Evolutionary conservation across 2,888 invertebrate genomes (phyloP), one percentile per base, ranked within the genome.

Genomic region (Pterostichus madidus): DNA sequence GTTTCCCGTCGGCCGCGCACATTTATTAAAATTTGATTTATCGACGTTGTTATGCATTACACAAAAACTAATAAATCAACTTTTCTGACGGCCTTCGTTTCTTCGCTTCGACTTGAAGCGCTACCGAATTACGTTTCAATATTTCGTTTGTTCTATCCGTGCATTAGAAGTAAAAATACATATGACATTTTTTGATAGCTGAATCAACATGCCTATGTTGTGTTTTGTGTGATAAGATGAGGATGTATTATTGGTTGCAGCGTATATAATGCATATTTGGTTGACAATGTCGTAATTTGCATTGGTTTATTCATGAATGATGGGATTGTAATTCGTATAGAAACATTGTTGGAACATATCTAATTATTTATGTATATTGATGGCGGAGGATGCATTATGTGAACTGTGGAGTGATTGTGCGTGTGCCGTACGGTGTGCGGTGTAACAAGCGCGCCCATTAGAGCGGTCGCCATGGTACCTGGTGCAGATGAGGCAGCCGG

Each of bases 11-110:
- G 81, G 81, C 49, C 61, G 81, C 46, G 59, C 44, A 81, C 81
- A 81, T 81, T 81, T 81, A 81, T 81, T 81, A 81, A 81, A 81
- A 81, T 75, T 75, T 81, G 81, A 81, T 81, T 81, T 81, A 81
- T 81, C 61, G 81, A 81, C 73, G 81, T 81, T 81, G 81, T 81
- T 81, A 81, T 81, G 81, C 81, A 81, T 81, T 81, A 75, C 81
- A 81, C 81, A 81, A 75, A 80, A 81, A 81, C 81, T 75, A 81
- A 81, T 81, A 81, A 81, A 81, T 81, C 81, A 81, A 61, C 59
- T 59, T 75, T 71, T 81, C 81, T 81, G 75, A 81, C 73, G 81
- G 64, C 75, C 61, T 24, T 32, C 53, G 59, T 81, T 81, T 75
- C 80, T 80, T 80, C 61, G 56, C 24, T 32, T 75, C 39, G 15